Base-by-base conservation (phyloP, 2,797 vertebrate genomes). In the Bufotes viridis region DNA sequence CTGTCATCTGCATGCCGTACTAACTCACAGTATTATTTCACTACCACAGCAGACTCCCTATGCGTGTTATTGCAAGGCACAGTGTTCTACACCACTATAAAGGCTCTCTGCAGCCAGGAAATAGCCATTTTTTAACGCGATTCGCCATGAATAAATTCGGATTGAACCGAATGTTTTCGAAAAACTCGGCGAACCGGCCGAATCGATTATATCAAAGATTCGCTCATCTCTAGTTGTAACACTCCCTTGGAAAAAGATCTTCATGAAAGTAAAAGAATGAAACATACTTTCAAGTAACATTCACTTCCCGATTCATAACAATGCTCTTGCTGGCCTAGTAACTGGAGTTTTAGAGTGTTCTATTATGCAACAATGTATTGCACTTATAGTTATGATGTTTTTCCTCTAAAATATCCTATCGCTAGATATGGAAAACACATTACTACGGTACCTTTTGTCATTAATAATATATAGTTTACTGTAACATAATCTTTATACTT, bases 381-480 rank as follows among this genome's bases (percentile, higher is more conserved):
- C 2, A 83, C 61, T 80, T 20, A 85, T 88, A 55, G 80, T 76
- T 10, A 81, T 81, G 26, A 72, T 88, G 81, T n/a, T 61, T 79
- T 86, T 42, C 51, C 70, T 69, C 69, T 67, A 14, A 86, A n/a
- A 18, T 79, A 83, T 60, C 55, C 69, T 82, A 10, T 61, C 89
- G 85, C 24, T 84, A 84, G 72, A 34, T 61, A 72, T 84, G 88
- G 85, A 61, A 90, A 91, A 63, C 12, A 84, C 29, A 7, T 88
- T 87, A 69, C 42, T 67, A 78, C 70, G 15, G 8, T 6, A 18
- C n/a, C 65, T 51, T 20, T 60, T 86, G 67, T 78, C 78, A 81
- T 91, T 79, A 90, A 81, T 88, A 88, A 57, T 1, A 1, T 69
- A 55, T 67, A 20, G 7, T 22, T 86, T 72, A 89, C 89, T 74